Percentiles rank a stretch among this genome's conserved stretches.
These are phyloP conservation scores for Lucifuga dentata DNA, from an alignment of 2,113 vertebrate species.

Conservation along the genomic window DNA sequence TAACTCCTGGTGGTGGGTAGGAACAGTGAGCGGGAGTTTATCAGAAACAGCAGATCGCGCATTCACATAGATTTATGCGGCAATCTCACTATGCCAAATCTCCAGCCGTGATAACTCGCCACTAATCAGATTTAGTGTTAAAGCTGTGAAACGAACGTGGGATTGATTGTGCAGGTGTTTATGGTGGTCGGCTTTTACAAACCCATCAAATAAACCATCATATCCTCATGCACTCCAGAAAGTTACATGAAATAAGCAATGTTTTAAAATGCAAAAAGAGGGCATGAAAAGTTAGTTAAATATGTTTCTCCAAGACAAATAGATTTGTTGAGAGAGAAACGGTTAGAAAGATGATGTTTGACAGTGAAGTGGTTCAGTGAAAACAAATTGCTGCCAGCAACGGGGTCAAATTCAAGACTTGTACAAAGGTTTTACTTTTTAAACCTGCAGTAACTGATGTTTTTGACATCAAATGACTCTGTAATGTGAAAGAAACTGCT, in stretches of 20 bases:
- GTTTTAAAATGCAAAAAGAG: not conserved
- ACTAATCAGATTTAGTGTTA: conserved; percentile 1
- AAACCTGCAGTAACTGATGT: no score
- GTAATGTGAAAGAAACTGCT: no score
- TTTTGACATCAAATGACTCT: no score
- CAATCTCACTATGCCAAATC: conserved; percentile 29
- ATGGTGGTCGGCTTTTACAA: not conserved
- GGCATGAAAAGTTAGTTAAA: conserved; percentile 17
- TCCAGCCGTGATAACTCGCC: conserved; percentile 36
- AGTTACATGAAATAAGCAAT: conserved; percentile 13
- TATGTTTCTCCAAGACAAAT: conserved; percentile 5
- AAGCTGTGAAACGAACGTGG: conserved; percentile 10
- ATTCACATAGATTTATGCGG: conserved; percentile 21
- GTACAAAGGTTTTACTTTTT: not conserved
- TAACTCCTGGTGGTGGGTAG: conserved; percentile 42
- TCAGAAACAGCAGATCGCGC: conserved; percentile 40
- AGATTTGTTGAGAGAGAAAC: not conserved
- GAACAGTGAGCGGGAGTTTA: conserved; percentile 25
- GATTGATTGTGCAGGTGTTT: conserved; percentile 37
- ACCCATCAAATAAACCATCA: not conserved
- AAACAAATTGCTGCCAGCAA: not conserved
- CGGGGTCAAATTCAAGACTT: not conserved
- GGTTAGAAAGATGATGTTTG: not conserved
- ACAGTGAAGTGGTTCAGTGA: conserved; percentile 5
- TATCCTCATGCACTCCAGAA: conserved; percentile 5